A percentile compares a stretch with the other conserved stretches of the same genome.
These are phyloP conservation scores for Megastigmus dorsalis DNA, from an alignment of 2,888 invertebrate genomes.

Conservation along the genomic window DNA sequence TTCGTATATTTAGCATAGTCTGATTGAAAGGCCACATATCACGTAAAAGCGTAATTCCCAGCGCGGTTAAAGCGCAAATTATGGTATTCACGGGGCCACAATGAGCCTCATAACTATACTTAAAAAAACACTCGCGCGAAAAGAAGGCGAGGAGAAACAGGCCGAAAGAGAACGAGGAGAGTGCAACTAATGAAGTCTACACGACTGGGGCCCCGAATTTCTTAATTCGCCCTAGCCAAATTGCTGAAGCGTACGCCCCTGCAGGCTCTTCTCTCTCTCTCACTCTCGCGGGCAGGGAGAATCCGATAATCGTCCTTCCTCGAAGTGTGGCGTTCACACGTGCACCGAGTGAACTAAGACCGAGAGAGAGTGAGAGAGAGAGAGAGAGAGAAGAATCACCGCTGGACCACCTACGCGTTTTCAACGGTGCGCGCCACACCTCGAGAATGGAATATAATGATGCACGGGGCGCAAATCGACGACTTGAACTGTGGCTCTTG, in stretches of 20 bases:
- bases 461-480: conserved; percentile 64
- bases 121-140: too few relatives aligned
- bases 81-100: background rate
- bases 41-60: too few relatives aligned
- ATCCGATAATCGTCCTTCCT: conserved; percentile 50
- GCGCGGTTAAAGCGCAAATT: conserved; percentile 1
- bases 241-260: conserved; percentile 19
- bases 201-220: conserved; percentile 22
- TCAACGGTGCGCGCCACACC: conserved; percentile 66
- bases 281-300: too few relatives aligned
- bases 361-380: background rate
- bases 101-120: background rate
- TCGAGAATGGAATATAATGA: conserved; percentile 68
- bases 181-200: background rate
- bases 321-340: conserved; percentile 47
- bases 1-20: too few relatives aligned
- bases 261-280: background rate
- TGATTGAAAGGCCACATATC: too few relatives aligned
- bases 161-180: background rate
- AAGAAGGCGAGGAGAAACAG: too few relatives aligned
- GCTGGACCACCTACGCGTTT: conserved; percentile 67
- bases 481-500: background rate
- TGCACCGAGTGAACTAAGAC: conserved; percentile 17
- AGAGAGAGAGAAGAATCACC: conserved; percentile 8
- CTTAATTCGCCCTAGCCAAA: conserved; percentile 43